These are phyloP conservation scores for Gobio occitaniae DNA, from an alignment of 2,797 vertebrate species.

Conservation along the genomic window DNA sequence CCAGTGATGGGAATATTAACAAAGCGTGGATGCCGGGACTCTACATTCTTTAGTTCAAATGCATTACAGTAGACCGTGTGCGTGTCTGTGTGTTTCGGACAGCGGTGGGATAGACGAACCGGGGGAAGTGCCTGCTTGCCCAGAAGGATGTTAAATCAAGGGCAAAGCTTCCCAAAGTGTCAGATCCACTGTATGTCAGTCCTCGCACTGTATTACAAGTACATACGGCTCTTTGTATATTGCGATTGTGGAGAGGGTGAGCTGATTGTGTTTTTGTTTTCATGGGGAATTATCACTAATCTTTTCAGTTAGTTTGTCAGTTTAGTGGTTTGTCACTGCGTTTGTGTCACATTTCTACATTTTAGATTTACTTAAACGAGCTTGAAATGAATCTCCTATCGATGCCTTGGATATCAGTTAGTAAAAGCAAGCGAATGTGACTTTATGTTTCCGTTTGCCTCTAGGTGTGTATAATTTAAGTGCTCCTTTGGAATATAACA, in stretches of 20 bases:
- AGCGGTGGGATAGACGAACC: background rate
- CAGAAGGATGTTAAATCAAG: constrained; percentile 46
- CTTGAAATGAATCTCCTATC: background rate
- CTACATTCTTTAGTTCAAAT: constrained; percentile 79
- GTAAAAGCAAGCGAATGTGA: constrained; percentile 1
- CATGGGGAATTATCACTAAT: background rate
- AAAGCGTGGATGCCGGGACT: constrained; percentile 68
- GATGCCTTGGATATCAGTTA: background rate
- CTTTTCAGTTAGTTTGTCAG: background rate
- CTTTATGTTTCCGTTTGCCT: constrained; percentile 13
- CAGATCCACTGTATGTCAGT: constrained; percentile 34
- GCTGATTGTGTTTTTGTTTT: constrained; percentile 18
- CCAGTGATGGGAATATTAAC: constrained; percentile 96
- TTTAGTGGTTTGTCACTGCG: background rate
- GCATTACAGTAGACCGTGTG: constrained; percentile 84
- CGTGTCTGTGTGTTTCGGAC: constrained; percentile 52
- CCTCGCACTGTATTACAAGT: background rate
- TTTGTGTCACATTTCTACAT: background rate
- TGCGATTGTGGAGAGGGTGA: constrained; percentile 10
- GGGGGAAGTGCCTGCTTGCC: constrained; percentile 16
- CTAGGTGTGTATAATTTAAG: constrained; percentile 77
- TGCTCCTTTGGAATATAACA: constrained; percentile 82
- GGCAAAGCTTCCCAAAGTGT: constrained; percentile 46
- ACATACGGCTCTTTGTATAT: background rate
- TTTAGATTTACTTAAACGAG: background rate